These are phyloP conservation scores for Crambe crambe DNA, from an alignment of 37 sponge, comb jelly and placozoan genomes.

Conservation along the genomic window DNA sequence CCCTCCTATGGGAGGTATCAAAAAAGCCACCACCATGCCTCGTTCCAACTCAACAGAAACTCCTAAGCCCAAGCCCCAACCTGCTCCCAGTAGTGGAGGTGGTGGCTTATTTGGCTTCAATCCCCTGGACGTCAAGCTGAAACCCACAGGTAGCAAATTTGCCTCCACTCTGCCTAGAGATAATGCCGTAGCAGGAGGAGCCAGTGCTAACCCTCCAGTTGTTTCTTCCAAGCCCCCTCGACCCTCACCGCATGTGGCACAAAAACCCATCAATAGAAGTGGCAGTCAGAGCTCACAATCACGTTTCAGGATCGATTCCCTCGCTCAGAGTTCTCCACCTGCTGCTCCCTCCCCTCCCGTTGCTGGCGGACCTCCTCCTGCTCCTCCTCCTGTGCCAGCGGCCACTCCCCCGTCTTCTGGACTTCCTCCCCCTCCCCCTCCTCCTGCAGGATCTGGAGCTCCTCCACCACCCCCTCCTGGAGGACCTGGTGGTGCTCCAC, in stretches of 20 bases:
- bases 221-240: background rate
- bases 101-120: constrained; percentile 44
- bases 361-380: constrained; percentile 25
- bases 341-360: constrained; percentile 11
- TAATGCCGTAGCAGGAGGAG: background rate
- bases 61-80: constrained; percentile 2
- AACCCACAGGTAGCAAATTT: constrained; percentile 21
- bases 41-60: background rate
- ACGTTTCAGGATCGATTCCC: background rate
- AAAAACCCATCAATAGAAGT: constrained; percentile 9
- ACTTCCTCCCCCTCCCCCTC: background rate
- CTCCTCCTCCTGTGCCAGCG: constrained; percentile 17
- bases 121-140: constrained; percentile 33
- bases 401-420: background rate
- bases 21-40: constrained; percentile 10
- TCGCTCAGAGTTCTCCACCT: background rate
- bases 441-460: background rate
- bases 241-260: constrained; percentile 31
- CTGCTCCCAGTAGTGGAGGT: constrained; percentile 1
- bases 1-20: constrained; percentile 27
- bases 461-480: constrained; percentile 4
- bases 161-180: constrained; percentile 30
- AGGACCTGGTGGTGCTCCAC: constrained; percentile 41
- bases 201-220: background rate
- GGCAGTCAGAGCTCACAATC: too few relatives aligned